Conservation (phyloP, 2,797 vertebrate genomes). For the Pseudomugil gertrudae region DNA sequence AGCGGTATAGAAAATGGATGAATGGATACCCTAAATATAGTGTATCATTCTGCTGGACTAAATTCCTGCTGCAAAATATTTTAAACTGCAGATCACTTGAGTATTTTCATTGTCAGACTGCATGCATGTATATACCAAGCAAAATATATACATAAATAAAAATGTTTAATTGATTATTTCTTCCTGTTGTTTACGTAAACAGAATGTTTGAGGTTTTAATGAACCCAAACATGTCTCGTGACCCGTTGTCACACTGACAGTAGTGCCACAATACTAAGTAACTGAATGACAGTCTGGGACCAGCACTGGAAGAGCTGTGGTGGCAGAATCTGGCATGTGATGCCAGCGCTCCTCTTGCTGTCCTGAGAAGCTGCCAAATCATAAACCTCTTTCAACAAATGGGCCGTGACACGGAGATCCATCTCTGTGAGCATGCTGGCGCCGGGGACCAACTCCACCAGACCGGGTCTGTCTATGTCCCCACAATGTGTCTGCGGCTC, state of each 20-base stretch:
- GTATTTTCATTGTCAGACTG: constrained; percentile 26
- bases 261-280: constrained; percentile 42
- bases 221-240: constrained; percentile 29
- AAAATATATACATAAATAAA: constrained; percentile 29
- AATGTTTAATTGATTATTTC: constrained; percentile 29
- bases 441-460: constrained; percentile 9
- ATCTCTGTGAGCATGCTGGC: constrained; percentile 41
- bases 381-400: constrained; percentile 56
- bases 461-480: constrained; percentile 30
- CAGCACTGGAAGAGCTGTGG: constrained; percentile 40
- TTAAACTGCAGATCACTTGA: constrained; percentile 2
- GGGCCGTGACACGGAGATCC: constrained; percentile 50
- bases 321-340: constrained; percentile 23
- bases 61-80: background rate
- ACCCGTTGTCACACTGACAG: constrained; percentile 35
- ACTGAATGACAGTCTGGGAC: constrained; percentile 26
- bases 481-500: constrained; percentile 14
- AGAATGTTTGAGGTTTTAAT: constrained; percentile 3
- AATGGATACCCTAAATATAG: no score
- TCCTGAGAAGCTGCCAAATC: constrained; percentile 51
- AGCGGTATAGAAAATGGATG: no score
- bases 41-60: background rate
- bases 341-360: constrained; percentile 50
- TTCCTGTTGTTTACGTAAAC: constrained; percentile 20
- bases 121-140: constrained; percentile 11